Conservation (phyloP, 2,797 vertebrate species). For the Semaprochilodus insignis region DNA sequence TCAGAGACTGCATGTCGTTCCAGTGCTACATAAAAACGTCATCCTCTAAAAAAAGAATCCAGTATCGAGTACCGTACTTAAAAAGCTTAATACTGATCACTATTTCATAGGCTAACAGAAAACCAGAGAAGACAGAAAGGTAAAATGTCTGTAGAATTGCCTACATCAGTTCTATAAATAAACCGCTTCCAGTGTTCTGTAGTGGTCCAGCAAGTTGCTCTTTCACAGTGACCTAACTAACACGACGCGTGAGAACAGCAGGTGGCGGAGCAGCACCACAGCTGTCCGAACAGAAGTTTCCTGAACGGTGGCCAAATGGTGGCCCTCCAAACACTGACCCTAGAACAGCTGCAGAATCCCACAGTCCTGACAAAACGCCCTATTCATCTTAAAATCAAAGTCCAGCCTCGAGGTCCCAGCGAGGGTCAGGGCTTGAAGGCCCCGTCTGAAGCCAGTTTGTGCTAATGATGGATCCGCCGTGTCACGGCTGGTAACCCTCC, state of each 20-base stretch:
- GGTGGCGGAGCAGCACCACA: slow-evolving; percentile 26
- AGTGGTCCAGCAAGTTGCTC: slow-evolving; percentile 28
- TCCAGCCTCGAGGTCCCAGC: background rate
- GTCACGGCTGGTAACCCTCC: slow-evolving; percentile 8
- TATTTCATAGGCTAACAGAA: slow-evolving; percentile 42
- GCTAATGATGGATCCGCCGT: slow-evolving; percentile 11
- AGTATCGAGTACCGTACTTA: slow-evolving; percentile 29
- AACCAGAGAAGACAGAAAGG: slow-evolving; percentile 21
- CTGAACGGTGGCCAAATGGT: background rate
- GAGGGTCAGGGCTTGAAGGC: slow-evolving; percentile 16
- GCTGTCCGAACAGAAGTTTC: background rate
- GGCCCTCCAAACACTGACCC: background rate
- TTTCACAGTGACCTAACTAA: slow-evolving; percentile 40
- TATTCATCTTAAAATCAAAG: background rate
- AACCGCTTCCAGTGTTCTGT: slow-evolving; percentile 36
- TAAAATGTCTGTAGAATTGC: slow-evolving; percentile 37
- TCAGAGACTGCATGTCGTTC: slow-evolving; percentile 31
- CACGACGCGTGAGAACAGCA: slow-evolving; percentile 21
- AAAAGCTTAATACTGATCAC: slow-evolving; percentile 14
- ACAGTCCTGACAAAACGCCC: background rate
- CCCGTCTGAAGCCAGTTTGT: slow-evolving; percentile 10
- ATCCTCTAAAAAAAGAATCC: slow-evolving; percentile 20
- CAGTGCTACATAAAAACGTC: slow-evolving; percentile 40
- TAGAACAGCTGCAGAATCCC: background rate
- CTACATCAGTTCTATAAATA: slow-evolving; percentile 37